Evolutionary conservation across 92 coral and sea anemone genomes (phyloP).

Genomic region (Heteractis magnifica): DNA sequence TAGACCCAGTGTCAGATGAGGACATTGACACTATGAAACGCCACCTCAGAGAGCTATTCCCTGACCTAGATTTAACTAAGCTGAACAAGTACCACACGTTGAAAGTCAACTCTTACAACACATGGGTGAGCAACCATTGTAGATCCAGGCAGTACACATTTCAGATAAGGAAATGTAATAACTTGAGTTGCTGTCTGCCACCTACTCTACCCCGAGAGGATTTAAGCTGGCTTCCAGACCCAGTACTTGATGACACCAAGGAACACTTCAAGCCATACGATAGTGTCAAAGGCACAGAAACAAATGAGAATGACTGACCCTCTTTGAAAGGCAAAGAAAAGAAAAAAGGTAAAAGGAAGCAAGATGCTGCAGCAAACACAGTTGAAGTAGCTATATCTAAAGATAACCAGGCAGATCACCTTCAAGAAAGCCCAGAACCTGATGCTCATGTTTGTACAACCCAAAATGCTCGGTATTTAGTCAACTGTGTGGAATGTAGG

Average conservation of each 20-base stretch:
- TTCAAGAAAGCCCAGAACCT: neutral
- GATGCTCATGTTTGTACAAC: conserved; percentile 13
- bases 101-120: conserved; percentile 28
- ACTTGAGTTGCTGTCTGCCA: conserved; percentile 39
- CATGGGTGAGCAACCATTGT: conserved; percentile 41
- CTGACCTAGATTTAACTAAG: conserved; percentile 38
- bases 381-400: neutral
- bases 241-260: conserved; percentile 34
- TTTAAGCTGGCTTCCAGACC: conserved; percentile 52
- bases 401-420: conserved; percentile 3
- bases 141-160: conserved; percentile 48
- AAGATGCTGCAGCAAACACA: neutral
- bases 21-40: conserved; percentile 10
- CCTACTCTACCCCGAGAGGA: conserved; percentile 28
- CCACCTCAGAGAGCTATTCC: conserved; percentile 32
- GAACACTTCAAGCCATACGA: conserved; percentile 44
- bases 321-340: conserved; percentile 18
- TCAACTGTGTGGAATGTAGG: conserved; percentile 39
- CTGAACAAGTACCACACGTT: conserved; percentile 37
- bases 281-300: conserved; percentile 33
- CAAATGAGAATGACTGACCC: conserved; percentile 41
- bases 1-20: conserved; percentile 33
- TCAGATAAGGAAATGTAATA: conserved; percentile 44
- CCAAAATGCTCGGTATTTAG: conserved; percentile 45
- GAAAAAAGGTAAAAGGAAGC: conserved; percentile 26